Evolutionary conservation across 2,113 vertebrate genomes (phyloP).

Genomic region (Gymnarchus niloticus): DNA sequence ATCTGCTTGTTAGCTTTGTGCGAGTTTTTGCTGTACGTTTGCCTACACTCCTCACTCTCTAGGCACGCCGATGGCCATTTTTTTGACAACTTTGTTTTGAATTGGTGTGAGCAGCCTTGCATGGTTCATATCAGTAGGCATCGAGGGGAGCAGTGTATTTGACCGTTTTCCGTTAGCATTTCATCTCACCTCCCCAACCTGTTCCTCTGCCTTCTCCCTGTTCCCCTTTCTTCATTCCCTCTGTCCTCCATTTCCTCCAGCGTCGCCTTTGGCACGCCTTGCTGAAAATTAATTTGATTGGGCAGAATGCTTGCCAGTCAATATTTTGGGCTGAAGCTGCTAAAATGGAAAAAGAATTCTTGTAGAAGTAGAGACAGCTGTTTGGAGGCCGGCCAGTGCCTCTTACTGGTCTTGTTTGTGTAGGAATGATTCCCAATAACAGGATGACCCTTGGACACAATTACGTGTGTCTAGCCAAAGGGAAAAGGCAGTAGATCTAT

Average conservation of each 20-base stretch:
- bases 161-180: neutral
- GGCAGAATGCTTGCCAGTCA: constrained; percentile 60
- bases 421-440: constrained; percentile 23
- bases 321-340: constrained; percentile 56
- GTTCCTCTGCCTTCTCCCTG: neutral
- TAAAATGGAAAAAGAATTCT: constrained; percentile 42
- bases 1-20: constrained; percentile 32
- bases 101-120: constrained; percentile 27
- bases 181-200: constrained; percentile 8
- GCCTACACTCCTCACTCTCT: constrained; percentile 8
- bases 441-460: constrained; percentile 16
- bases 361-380: constrained; percentile 46
- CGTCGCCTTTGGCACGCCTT: constrained; percentile 57
- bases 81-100: constrained; percentile 35
- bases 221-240: neutral
- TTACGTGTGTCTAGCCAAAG: neutral
- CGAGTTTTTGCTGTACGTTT: constrained; percentile 27
- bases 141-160: neutral
- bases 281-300: constrained; percentile 62
- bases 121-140: neutral
- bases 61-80: constrained; percentile 18
- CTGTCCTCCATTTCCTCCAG: constrained; percentile 51
- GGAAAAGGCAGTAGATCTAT: constrained; percentile 17
- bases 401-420: constrained; percentile 26
- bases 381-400: constrained; percentile 46